Base-by-base conservation (phyloP, 2,888 invertebrate species). In the Latrodectus elegans region DNA sequence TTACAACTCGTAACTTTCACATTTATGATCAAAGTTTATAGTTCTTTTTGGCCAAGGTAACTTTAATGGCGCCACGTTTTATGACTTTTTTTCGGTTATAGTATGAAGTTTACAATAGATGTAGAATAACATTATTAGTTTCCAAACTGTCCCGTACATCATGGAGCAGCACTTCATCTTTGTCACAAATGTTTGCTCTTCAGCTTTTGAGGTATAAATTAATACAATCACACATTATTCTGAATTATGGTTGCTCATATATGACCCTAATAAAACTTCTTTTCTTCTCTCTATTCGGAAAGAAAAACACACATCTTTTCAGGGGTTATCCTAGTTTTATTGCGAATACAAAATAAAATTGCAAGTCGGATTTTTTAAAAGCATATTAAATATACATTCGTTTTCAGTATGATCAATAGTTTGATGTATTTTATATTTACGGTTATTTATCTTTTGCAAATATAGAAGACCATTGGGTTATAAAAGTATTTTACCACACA, bases 1-100 rank as follows among this genome's bases (percentile, higher is more conserved):
- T 75, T 85, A 79, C 85, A 85, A 85, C 79, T 85, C 79, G 85
- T 85, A 85, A 85, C 78, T 79, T 79, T 79, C 79, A 71, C 85
- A 79, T 80, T 85, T 80, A 85, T 85, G 85, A 79, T 79, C 79
- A 75, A 85, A 80, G 74, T 85, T 85, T 79, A 85, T 80, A 80
- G 85, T 85, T 78, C 84, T 84, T 84, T 78, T 38, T 78, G 78
- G 72, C 77, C 77, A 84, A 84, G 73, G 84, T 73, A 84, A 84
- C 84, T 78, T 84, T 84, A 84, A 84, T 84, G 84, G 77, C 77
- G 72, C 77, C 65, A 60, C 49, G 77, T 84, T 84, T 84, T 84
- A 84, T 84, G 84, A 71, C 84, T 84, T 84, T 77, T 60, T 78
- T 84, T 73, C 77, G 84, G 84, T 84, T 84, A 84, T 72, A 84